These are phyloP conservation scores for Vulpes vulpes DNA, from an alignment of 2,113 vertebrate genomes.

Conservation along the genomic window DNA sequence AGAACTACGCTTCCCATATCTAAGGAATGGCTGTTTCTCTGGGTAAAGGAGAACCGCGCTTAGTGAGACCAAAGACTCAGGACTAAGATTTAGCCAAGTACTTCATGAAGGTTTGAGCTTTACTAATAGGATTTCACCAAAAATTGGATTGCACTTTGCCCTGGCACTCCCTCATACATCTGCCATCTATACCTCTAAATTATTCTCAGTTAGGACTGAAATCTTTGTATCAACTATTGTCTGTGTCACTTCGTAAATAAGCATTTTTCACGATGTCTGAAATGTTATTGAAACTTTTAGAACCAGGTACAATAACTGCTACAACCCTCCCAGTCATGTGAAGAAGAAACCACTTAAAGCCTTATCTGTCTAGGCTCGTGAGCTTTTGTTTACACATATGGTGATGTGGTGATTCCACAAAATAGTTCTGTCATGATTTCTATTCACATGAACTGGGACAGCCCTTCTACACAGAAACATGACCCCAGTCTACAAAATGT, in stretches of 20 bases:
- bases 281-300: neutral
- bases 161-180: rapidly evolving
- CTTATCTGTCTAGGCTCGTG: neutral
- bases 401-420: no score
- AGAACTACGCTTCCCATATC: neutral
- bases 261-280: neutral
- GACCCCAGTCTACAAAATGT: neutral
- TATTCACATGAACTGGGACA: neutral
- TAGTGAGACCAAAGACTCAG: neutral
- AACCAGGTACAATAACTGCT: neutral
- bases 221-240: neutral
- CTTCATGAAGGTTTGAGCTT: neutral
- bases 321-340: neutral
- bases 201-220: neutral
- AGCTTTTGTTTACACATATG: neutral
- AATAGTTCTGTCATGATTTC: neutral
- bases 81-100: no score
- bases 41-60: neutral
- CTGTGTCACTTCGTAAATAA: neutral
- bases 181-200: neutral
- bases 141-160: neutral
- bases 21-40: neutral
- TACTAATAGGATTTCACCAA: neutral
- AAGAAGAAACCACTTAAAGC: neutral
- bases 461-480: neutral